Conservation (phyloP, 2,888 invertebrate genomes). For the Polyommatus icarus region DNA sequence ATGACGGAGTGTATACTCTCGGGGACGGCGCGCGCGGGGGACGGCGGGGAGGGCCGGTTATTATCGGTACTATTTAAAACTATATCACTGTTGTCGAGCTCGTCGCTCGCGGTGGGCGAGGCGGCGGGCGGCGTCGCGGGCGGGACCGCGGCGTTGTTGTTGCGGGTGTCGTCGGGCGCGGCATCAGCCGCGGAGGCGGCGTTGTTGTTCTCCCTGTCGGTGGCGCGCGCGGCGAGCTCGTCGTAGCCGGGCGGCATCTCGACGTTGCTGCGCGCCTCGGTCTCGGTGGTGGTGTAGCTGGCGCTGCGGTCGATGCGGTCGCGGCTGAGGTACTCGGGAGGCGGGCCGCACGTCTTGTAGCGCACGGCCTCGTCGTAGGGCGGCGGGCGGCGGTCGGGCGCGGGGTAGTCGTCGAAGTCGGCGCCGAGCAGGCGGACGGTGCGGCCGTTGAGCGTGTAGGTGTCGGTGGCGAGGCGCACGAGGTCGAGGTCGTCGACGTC, state of each 20-base stretch:
- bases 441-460: constrained; percentile 70
- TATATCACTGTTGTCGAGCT: constrained; percentile 35
- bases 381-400: constrained; percentile 56
- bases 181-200: background rate
- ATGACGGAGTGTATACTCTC: constrained; percentile 60
- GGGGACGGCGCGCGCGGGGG: constrained; percentile 29
- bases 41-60: background rate
- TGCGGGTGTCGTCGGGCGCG: constrained; percentile 8
- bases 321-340: constrained; percentile 65
- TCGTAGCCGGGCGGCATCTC: constrained; percentile 73
- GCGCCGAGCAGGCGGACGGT: constrained; percentile 70
- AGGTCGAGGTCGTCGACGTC: constrained; percentile 65
- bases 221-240: constrained; percentile 51
- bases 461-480: constrained; percentile 60
- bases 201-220: constrained; percentile 36
- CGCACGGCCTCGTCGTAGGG: constrained; percentile 69
- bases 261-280: constrained; percentile 58
- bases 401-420: constrained; percentile 63
- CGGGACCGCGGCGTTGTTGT: background rate
- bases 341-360: constrained; percentile 69
- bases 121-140: background rate
- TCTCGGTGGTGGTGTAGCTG: constrained; percentile 44
- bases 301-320: constrained; percentile 51
- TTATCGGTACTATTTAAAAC: constrained; percentile 6
- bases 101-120: background rate